These are phyloP conservation scores for Psammodynastes pulverulentus DNA, from an alignment of 2,113 vertebrate species.

Conservation along the genomic window DNA sequence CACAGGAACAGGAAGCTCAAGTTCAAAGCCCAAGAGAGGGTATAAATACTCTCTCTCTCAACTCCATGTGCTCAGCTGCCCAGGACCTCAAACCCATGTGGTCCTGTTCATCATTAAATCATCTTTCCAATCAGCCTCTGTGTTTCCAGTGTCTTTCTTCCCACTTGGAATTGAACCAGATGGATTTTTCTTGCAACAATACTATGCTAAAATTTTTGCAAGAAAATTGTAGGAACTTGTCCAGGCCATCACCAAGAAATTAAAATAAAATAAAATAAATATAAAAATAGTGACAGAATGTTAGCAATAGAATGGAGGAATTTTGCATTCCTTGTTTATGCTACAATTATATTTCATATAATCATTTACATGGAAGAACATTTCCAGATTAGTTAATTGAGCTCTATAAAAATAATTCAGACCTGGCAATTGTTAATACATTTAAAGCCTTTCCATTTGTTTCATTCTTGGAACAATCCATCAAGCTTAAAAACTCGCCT, in stretches of 20 bases:
- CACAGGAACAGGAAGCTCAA: no score
- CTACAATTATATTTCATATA: constrained; percentile 39
- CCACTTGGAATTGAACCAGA: no score
- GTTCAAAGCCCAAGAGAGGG: no score
- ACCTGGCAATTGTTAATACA: constrained; percentile 52
- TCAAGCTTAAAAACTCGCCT: constrained; percentile 42
- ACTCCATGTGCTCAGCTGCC: no score
- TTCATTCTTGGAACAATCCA: constrained; percentile 51
- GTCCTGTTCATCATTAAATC: no score
- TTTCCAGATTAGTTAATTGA: constrained; percentile 50
- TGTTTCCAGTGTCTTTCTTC: no score
- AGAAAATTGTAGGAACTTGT: background rate
- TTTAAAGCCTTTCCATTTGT: constrained; percentile 42
- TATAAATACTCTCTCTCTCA: no score
- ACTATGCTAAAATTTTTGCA: background rate
- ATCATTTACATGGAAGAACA: constrained; percentile 50
- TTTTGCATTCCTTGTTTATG: constrained; percentile 19
- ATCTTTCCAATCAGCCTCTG: no score
- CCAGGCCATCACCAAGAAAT: background rate
- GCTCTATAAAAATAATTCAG: constrained; percentile 55
- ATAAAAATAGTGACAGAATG: background rate
- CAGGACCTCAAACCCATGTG: no score
- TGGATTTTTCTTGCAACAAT: no score
- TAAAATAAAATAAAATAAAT: no score
- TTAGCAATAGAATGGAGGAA: background rate